These are phyloP conservation scores for Megalops cyprinoides DNA, from an alignment of 2,797 vertebrate species.

Conservation along the genomic window DNA sequence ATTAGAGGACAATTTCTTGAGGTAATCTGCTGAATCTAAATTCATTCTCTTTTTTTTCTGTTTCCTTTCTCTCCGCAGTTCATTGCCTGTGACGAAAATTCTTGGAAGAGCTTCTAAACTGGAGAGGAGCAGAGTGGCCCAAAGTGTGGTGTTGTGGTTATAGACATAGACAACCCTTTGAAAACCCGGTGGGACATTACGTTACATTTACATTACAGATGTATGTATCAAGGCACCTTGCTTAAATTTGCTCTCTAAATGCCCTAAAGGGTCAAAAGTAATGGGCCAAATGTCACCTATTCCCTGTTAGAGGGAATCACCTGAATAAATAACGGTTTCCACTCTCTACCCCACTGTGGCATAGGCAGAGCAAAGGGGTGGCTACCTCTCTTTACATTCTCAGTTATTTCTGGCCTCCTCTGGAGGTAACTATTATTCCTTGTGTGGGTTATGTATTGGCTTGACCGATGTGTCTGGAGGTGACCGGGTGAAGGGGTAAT, in stretches of 20 bases:
- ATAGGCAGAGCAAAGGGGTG: background rate
- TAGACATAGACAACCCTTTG: too few relatives aligned
- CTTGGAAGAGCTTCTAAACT: background rate
- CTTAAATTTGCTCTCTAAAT: too few relatives aligned
- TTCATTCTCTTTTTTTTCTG: background rate
- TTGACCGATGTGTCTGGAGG: conserved; percentile 7
- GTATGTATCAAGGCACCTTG: too few relatives aligned
- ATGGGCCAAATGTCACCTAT: too few relatives aligned
- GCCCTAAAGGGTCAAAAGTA: too few relatives aligned
- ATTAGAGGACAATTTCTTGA: conserved; percentile 33
- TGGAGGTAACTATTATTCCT: conserved; percentile 4
- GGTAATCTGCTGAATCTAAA: conserved; percentile 31
- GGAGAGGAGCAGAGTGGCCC: background rate
- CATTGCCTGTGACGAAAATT: background rate
- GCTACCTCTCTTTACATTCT: background rate
- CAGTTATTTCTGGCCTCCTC: background rate
- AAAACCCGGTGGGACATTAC: too few relatives aligned
- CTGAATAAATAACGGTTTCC: background rate
- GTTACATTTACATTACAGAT: too few relatives aligned
- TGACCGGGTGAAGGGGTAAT: conserved; percentile 31
- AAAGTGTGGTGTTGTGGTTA: background rate
- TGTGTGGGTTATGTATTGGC: background rate
- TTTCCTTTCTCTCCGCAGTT: background rate
- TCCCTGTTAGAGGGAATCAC: background rate
- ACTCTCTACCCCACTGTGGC: background rate